These are phyloP conservation scores for Pimephales promelas DNA, from an alignment of 2,113 vertebrate species.

Conservation along the genomic window DNA sequence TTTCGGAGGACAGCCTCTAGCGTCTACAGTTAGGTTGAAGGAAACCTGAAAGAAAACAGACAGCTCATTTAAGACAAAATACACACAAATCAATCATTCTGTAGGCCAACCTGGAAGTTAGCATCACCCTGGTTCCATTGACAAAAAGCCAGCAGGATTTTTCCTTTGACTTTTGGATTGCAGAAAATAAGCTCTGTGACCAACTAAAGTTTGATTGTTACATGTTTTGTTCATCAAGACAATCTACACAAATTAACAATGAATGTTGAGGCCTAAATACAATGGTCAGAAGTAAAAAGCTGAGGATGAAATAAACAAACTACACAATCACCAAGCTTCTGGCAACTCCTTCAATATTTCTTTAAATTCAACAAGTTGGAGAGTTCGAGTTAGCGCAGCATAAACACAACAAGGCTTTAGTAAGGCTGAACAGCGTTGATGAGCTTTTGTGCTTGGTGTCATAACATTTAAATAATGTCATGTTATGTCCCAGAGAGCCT, in stretches of 20 bases:
- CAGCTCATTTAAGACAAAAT: background rate
- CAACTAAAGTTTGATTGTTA: background rate
- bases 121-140: background rate
- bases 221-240: no score
- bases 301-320: no score
- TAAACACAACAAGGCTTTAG: background rate
- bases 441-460: background rate
- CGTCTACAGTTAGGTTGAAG: conserved; percentile 89
- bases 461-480: background rate
- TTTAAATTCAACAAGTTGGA: no score
- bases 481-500: background rate
- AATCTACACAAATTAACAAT: no score
- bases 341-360: no score
- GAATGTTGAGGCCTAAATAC: no score
- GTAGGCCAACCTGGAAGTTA: no score
- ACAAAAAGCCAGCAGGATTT: background rate
- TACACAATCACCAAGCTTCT: no score
- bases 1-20: conserved; percentile 80
- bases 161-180: background rate
- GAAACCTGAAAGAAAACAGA: conserved; percentile 72
- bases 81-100: background rate
- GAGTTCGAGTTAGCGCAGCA: no score
- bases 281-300: no score
- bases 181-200: background rate
- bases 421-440: background rate